Base-by-base conservation (phyloP, 2,797 vertebrate genomes). In the Linurgus olivaceus region DNA sequence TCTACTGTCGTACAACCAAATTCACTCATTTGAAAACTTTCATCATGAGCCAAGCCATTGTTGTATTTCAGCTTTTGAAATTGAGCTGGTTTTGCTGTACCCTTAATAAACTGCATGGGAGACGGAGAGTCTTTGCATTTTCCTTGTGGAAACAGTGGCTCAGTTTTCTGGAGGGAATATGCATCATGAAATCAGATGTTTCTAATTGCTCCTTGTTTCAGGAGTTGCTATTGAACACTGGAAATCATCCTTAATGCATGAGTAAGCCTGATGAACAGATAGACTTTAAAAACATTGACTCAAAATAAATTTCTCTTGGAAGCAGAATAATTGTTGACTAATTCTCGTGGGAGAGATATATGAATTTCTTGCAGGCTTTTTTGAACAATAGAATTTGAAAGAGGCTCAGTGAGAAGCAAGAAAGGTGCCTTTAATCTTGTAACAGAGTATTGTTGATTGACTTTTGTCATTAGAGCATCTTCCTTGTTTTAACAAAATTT, bases 261-360 rank as follows among this genome's bases (percentile, higher is more conserved):
- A 95, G 94, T 84, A 88, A 93, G 90, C 79, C 89, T 59, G 89
- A 81, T 40, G 81, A 95, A 93, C 71, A 92, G 59, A 92, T 80
- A 91, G 75, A 57, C 82, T 95, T 96, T 90, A 92, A 95, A 95
- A 97, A 96, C 94, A 97, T 95, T 95, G 90, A 95, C 82, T 96
- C 95, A 92, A 95, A 97, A 95, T 95, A 96, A 93, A 92, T 95
- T 86, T 88, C 86, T 93, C 65, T 89, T 90, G 73, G 90, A 95
- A 95, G 88, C 35, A 20, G 82, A 89, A 79, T 79, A 97, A 92
- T 93, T 91, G 71, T 91, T 93, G 93, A 92, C 89, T 94, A 92
- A 94, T 93, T 92, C 88, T 85, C 5, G 55, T 93, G 96, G 88
- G 77, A 95, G 88, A 91, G 65, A 77, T 17, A 20, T 7, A 54